Conservation (phyloP, 2,888 invertebrate genomes). For the Polydrusus pterygomalis region DNA sequence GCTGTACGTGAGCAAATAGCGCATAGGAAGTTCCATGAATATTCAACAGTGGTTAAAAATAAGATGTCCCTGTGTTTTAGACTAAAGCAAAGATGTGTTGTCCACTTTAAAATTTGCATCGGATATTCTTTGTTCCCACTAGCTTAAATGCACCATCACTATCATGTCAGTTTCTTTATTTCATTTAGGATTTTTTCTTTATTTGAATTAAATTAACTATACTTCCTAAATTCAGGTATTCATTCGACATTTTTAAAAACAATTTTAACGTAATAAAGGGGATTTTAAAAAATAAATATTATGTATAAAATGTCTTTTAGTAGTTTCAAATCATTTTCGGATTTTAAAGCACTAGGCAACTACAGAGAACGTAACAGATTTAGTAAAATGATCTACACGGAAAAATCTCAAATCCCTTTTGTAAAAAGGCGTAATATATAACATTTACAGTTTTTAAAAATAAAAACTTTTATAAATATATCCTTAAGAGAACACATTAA, state of each 20-base stretch:
- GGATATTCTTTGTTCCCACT: too few relatives aligned
- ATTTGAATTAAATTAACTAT: background rate
- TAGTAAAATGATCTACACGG: conserved; percentile 43
- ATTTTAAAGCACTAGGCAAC: conserved; percentile 32
- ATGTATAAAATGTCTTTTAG: conserved; percentile 38
- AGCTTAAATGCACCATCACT: too few relatives aligned
- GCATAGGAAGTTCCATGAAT: too few relatives aligned
- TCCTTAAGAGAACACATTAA: conserved; percentile 60
- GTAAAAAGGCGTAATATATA: conserved; percentile 50
- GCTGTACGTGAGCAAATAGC: too few relatives aligned
- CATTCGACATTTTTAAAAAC: background rate
- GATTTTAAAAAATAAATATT: conserved; percentile 20
- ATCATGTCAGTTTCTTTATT: too few relatives aligned
- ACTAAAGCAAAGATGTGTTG: too few relatives aligned
- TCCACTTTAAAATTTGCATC: too few relatives aligned
- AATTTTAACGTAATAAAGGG: background rate
- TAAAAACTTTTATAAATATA: conserved; percentile 56
- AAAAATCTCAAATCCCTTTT: conserved; percentile 52
- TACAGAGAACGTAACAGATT: conserved; percentile 16
- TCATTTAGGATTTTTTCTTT: too few relatives aligned
- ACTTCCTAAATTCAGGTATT: background rate
- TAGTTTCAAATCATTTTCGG: conserved; percentile 51
- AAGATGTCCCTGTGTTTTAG: too few relatives aligned
- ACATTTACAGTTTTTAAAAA: conserved; percentile 53
- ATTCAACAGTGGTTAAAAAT: too few relatives aligned